Percentiles rank a stretch among this genome's conserved stretches.
phyloP scores from a whole-genome alignment of 2,113 vertebrate genomes.

The Cebus imitator region DNA sequence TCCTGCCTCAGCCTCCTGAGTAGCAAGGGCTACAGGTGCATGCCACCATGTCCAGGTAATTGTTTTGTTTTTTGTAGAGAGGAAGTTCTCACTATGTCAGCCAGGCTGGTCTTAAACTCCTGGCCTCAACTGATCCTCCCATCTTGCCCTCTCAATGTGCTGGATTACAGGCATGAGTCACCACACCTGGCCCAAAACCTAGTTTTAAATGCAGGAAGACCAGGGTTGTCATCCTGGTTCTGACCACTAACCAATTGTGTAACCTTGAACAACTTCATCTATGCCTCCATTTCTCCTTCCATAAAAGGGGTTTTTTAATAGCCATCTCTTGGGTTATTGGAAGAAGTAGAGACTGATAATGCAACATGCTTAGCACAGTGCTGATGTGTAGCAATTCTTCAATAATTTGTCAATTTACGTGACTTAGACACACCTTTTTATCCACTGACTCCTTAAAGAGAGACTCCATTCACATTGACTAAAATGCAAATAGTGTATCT shows the following conservation, averaged over 20 bases:
- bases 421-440: neutral
- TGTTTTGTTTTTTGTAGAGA: no score
- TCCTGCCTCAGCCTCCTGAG: no score
- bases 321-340: neutral
- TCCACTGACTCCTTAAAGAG: neutral
- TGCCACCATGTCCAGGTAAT: no score
- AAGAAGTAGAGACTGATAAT: neutral
- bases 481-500: neutral
- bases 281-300: neutral
- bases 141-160: no score
- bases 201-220: neutral
- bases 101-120: no score
- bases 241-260: neutral
- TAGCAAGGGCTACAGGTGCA: no score
- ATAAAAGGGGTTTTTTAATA: neutral
- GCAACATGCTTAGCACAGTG: neutral
- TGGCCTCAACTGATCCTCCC: no score
- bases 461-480: neutral
- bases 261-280: no score
- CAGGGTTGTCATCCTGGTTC: neutral
- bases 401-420: neutral
- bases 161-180: no score
- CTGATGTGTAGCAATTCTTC: neutral
- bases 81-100: no score
- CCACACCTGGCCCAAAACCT: no score